Evolutionary conservation across 2,888 invertebrate species (phyloP).

Genomic region (Pegoplata infirma): DNA sequence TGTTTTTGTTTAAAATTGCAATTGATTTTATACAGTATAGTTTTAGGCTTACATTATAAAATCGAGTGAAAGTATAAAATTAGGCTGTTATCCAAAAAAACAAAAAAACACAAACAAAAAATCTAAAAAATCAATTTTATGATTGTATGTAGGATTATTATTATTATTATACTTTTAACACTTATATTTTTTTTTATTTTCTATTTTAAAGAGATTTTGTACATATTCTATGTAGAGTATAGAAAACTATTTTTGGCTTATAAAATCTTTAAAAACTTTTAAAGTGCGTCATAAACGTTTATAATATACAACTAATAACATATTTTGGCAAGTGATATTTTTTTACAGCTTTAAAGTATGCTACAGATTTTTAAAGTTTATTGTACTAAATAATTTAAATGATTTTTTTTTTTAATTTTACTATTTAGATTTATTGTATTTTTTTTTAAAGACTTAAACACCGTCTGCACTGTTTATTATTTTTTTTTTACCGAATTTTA

Average conservation of each 20-base stretch:
- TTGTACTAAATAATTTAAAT: too few species aligned
- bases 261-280: slow-evolving; percentile 1
- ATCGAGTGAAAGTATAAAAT: slow-evolving; percentile 10
- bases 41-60: slow-evolving; percentile 34
- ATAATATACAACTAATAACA: not conserved
- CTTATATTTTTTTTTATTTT: not conserved
- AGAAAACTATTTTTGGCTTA: not conserved
- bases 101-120: too few species aligned
- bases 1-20: slow-evolving; percentile 18
- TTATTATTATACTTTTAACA: not conserved
- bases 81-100: slow-evolving; percentile 29
- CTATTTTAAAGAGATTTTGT: not conserved
- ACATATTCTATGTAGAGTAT: not conserved
- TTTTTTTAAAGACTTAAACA: not conserved
- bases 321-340: slow-evolving; percentile 6
- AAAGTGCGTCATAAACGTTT: slow-evolving; percentile 39
- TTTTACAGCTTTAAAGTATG: not conserved
- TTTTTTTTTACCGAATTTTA: not conserved
- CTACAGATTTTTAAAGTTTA: slow-evolving; percentile 15
- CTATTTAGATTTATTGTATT: slow-evolving; percentile 1
- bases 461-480: not conserved
- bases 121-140: slow-evolving; percentile 41
- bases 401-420: not conserved
- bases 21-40: slow-evolving; percentile 49
- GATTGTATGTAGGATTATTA: slow-evolving; percentile 1